These are phyloP conservation scores for Eilema griseolum DNA, from an alignment of 2,888 invertebrate species.

Conservation along the genomic window DNA sequence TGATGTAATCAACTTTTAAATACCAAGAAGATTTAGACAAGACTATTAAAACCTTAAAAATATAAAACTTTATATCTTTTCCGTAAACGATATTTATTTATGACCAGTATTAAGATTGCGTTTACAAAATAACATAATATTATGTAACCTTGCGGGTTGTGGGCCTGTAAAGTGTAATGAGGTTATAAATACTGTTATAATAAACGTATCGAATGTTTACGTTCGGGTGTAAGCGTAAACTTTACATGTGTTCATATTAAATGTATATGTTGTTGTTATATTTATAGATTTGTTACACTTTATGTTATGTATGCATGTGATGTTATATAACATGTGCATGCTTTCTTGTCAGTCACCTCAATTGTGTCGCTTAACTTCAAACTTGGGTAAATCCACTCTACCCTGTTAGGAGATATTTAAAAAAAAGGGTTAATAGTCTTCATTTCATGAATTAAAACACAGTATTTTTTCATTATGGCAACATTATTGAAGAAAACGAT, in stretches of 20 bases:
- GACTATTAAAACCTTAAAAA: slow-evolving; percentile 15
- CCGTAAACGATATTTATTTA: slow-evolving; percentile 30
- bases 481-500: no score
- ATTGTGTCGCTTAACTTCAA: no score
- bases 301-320: neutral
- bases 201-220: slow-evolving; percentile 33
- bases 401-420: no score
- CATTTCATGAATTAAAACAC: no score
- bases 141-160: slow-evolving; percentile 37
- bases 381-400: no score
- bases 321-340: neutral
- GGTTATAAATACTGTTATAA: slow-evolving; percentile 36
- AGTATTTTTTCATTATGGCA: no score
- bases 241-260: slow-evolving; percentile 8
- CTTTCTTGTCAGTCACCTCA: neutral
- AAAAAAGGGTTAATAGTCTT: no score
- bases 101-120: slow-evolving; percentile 29
- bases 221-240: slow-evolving; percentile 25
- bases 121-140: slow-evolving; percentile 23
- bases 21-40: neutral
- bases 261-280: neutral
- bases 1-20: no score
- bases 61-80: slow-evolving; percentile 25
- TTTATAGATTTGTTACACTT: neutral
- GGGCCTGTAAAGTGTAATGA: slow-evolving; percentile 25